Evolutionary conservation across 1,140 invertebrate species (phyloP), one percentile per base, ranked within the genome.

Genomic region (Chironomus tepperi): DNA sequence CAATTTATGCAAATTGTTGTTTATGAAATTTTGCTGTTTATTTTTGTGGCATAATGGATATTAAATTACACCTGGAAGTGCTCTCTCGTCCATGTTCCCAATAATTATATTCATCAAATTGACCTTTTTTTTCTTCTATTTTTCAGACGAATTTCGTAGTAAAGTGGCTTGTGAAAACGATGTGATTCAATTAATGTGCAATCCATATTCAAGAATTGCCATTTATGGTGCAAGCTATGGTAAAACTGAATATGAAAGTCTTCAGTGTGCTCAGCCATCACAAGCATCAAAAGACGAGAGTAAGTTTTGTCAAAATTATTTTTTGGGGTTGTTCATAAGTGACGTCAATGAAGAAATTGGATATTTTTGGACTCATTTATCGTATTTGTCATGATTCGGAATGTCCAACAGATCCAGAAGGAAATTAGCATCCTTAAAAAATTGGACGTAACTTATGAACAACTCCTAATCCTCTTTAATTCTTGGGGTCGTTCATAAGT

Each of bases 221-320:
- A 90, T 98, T 76, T 96, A 94, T 83, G 94, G 93, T 57, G 94
- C 94, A 7, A 91, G 91, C 79, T 98, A 93, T 81, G 94, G 95
- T 8, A 87, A 94, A 75, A 94, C 93, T 0, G 90, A 93, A 81
- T 92, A 93, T 79, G 93, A 95, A 78, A 94, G 91, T 75, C 88
- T 93, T 76, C 91, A 94, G 78, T 97, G 95, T 83, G 93, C 93
- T 3, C 92, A 95, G 79, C 91, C 91, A 1, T 87, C 89, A 78
- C 92, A 91, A 19, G 91, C 94, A 76, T n/a, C 47, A 10, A 88
- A 89, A 67, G 93, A 95, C 82, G 93, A 95, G 86, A 94, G 94
- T 96, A 84, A 89, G 89, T 87, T 77, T n/a, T n/a, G n/a, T n/a
- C n/a, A n/a, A n/a, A n/a, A n/a, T 70, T 8, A 19, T 8, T 19